Conservation (phyloP, 2,888 invertebrate genomes). For the Trilocha varians region DNA sequence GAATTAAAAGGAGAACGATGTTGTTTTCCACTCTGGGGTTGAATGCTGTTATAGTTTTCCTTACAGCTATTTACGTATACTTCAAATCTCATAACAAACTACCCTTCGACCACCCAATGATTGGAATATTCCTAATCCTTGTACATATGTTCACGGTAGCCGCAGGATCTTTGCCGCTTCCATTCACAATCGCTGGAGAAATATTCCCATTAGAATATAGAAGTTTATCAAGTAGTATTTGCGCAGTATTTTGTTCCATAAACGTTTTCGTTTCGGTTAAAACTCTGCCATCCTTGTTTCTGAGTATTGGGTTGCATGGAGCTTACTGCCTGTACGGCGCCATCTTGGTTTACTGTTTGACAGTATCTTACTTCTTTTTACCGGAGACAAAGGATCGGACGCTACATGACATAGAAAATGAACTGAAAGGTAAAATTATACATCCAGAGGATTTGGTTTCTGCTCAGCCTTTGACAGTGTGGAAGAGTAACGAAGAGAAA, state of each 20-base stretch:
- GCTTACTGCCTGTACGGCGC: conserved; percentile 68
- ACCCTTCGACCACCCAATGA: conserved; percentile 7
- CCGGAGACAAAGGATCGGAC: background rate
- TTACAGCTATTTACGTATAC: conserved; percentile 11
- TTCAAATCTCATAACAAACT: conserved; percentile 5
- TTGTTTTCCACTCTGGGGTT: conserved; percentile 7
- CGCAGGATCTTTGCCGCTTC: conserved; percentile 12
- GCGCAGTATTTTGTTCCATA: conserved; percentile 62
- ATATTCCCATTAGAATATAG: conserved; percentile 68
- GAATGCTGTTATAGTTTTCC: conserved; percentile 6
- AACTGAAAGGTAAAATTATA: conserved; percentile 28
- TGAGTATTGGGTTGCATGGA: conserved; percentile 47
- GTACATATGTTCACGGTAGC: conserved; percentile 15
- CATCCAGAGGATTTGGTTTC: conserved; percentile 22
- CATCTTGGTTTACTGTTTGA: conserved; percentile 26
- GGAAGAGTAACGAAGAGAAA: conserved; percentile 3
- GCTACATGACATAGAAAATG: background rate
- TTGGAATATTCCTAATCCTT: conserved; percentile 12
- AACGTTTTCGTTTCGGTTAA: conserved; percentile 71
- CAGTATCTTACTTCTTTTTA: conserved; percentile 49
- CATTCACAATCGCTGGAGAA: conserved; percentile 66
- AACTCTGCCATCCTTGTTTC: conserved; percentile 60
- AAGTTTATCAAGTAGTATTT: conserved; percentile 69
- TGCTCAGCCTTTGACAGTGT: conserved; percentile 2
- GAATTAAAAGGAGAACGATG: conserved; percentile 11